Conservation (phyloP, 1,140 invertebrate genomes). For the Heliconius congener region DNA sequence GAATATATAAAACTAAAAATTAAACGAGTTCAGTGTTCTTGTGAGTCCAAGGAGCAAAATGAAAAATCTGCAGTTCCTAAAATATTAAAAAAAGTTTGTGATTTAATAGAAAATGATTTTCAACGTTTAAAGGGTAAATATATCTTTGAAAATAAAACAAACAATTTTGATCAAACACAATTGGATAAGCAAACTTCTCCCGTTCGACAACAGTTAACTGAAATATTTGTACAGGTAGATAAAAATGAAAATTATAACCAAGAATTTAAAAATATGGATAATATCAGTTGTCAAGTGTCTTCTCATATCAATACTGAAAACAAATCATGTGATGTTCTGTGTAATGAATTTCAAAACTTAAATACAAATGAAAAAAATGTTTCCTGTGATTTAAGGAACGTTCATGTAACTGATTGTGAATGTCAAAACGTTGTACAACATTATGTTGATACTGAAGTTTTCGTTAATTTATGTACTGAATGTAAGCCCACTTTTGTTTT, state of each 20-base stretch:
- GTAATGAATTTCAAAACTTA: slow-evolving; percentile 25
- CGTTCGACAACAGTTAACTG: slow-evolving; percentile 2
- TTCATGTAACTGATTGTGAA: slow-evolving; percentile 43
- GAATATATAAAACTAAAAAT: slow-evolving; percentile 75
- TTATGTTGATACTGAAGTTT: slow-evolving; percentile 7
- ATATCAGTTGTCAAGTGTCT: slow-evolving; percentile 47
- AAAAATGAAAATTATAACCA: slow-evolving; percentile 3
- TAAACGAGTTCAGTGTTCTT: slow-evolving; percentile 58
- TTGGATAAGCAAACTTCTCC: slow-evolving; percentile 2
- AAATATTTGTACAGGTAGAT: slow-evolving; percentile 28
- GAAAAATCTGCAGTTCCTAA: slow-evolving; percentile 46
- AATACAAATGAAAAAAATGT: slow-evolving; percentile 44
- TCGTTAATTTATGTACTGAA: slow-evolving; percentile 7
- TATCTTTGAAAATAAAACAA: slow-evolving; percentile 42
- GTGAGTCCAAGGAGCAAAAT: slow-evolving; percentile 40
- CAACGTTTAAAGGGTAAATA: slow-evolving; percentile 56
- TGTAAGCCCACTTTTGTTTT: background rate
- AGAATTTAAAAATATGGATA: slow-evolving; percentile 25
- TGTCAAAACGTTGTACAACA: slow-evolving; percentile 25
- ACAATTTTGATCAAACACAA: background rate
- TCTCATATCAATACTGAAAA: slow-evolving; percentile 40
- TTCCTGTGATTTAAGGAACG: slow-evolving; percentile 39
- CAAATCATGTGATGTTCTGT: slow-evolving; percentile 56
- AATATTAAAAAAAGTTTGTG: slow-evolving; percentile 59
- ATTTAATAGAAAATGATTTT: slow-evolving; percentile 71